Evolutionary conservation across 2,888 invertebrate genomes (phyloP).

Genomic region (Laspeyria flexula): DNA sequence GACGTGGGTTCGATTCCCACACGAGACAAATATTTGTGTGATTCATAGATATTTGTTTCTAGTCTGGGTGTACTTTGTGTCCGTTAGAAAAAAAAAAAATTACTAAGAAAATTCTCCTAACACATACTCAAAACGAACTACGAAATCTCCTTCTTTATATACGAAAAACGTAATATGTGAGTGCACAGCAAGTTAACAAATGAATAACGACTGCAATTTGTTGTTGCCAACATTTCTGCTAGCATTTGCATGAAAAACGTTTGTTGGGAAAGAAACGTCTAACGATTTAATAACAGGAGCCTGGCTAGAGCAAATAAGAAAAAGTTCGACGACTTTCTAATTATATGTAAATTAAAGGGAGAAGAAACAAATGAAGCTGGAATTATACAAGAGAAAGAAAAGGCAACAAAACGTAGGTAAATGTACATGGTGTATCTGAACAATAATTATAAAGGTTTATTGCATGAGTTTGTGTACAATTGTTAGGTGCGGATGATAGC

Average conservation of each 20-base stretch:
- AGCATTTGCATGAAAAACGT: conserved; percentile 27
- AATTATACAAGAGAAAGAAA: conserved; percentile 12
- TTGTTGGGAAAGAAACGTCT: conserved; percentile 21
- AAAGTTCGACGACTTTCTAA: conserved; percentile 51
- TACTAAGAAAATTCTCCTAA: too few species aligned
- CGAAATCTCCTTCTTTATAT: conserved; percentile 10
- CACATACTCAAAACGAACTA: neutral
- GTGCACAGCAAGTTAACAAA: conserved; percentile 22
- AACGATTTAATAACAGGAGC: conserved; percentile 23
- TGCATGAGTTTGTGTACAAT: conserved; percentile 26
- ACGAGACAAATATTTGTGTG: too few species aligned
- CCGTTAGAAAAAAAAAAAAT: too few species aligned
- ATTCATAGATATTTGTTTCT: too few species aligned
- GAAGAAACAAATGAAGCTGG: conserved; percentile 2
- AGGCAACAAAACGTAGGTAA: conserved; percentile 13
- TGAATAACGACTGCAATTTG: conserved; percentile 31
- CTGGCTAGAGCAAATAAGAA: conserved; percentile 8
- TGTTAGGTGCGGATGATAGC: conserved; percentile 5
- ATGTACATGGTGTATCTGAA: conserved; percentile 16
- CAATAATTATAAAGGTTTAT: conserved; percentile 30
- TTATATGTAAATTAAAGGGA: conserved; percentile 64
- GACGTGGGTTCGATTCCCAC: too few species aligned
- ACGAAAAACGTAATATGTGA: conserved; percentile 15
- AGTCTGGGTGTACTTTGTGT: too few species aligned
- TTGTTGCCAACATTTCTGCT: conserved; percentile 19